A percentile compares a stretch with the other conserved stretches of the same genome.
Evolutionary conservation across 2,888 invertebrate genomes (phyloP).

Genomic region (Cataglyphis livida): DNA sequence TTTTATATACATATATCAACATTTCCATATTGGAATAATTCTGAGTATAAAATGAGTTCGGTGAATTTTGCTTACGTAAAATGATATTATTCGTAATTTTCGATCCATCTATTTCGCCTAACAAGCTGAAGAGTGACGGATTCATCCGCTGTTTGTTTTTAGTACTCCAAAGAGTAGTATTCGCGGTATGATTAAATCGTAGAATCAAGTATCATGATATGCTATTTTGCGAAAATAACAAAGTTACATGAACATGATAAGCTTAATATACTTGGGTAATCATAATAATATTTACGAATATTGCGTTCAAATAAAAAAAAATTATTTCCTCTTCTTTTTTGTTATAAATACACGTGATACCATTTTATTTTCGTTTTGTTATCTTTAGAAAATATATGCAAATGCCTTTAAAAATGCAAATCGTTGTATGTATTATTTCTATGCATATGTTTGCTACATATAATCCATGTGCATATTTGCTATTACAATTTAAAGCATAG

Average conservation of each 20-base stretch:
- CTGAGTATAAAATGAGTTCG: background rate
- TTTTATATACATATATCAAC: background rate
- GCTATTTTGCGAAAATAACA: background rate
- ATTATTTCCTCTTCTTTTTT: slow-evolving; percentile 1
- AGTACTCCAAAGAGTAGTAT: background rate
- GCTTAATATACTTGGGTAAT: background rate
- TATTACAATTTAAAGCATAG: background rate
- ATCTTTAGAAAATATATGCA: background rate
- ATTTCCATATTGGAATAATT: background rate
- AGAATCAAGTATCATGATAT: slow-evolving; percentile 2
- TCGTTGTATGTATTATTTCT: background rate
- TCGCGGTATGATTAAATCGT: background rate
- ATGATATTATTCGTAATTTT: slow-evolving; percentile 9
- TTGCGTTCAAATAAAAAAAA: slow-evolving; percentile 4
- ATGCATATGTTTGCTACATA: background rate
- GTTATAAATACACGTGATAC: background rate
- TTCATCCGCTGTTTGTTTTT: background rate
- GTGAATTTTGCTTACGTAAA: background rate
- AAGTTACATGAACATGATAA: background rate
- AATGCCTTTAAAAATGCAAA: background rate
- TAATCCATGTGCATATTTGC: background rate
- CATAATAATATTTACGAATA: background rate
- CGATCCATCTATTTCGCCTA: background rate
- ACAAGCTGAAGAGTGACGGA: background rate
- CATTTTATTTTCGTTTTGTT: background rate